Evolutionary conservation across 2,113 vertebrate species (phyloP), one percentile per base, ranked within the genome.

Genomic region (Dicrurus megarhynchus): DNA sequence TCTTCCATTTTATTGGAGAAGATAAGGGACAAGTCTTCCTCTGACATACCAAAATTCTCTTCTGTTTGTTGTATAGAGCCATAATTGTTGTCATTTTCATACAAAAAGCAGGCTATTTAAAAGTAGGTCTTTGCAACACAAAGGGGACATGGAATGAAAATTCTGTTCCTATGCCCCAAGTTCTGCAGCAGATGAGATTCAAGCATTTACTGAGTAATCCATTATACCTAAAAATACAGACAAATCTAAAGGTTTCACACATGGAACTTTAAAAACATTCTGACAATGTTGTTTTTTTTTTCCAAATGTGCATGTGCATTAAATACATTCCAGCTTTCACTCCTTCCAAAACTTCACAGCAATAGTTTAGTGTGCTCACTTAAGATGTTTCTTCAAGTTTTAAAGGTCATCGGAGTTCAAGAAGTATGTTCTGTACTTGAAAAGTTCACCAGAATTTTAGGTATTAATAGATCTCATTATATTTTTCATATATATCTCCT

Each of bases 381-480:
- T 59, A 67, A 67, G 33, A 70, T 35, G 26, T 55, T 93, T 57
- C 53, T 70, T 84, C 30, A 75, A 52, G 35, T 63, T 93, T 77
- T 75, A 90, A 94, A 93, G 83, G 87, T 95, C 79, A 86, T 55
- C 20, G 80, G 65, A 32, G 68, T 93, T 89, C 85, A 87, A 87
- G 61, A 95, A 65, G 24, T 74, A 39, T 70, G 21, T 76, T 83
- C 67, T 27, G 16, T 7, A 37, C 71, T 95, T 88, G 28, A 90
- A 91, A 80, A 86, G 35, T 64, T 92, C 79, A 50, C 64, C 84
- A 0, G 14, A 87, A 60, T 95, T 95, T 83, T 56, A 67, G 46
- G 76, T 90, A 74, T 85, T 93, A 87, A 77, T 50, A 69, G 63
- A 77, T 33, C 68, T 93, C 85, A 85, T 95, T 96, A 90, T 90